A percentile compares a stretch with the other conserved stretches of the same genome.
Evolutionary conservation across 2,888 invertebrate species (phyloP).

Genomic region (Lamproptera curius): DNA sequence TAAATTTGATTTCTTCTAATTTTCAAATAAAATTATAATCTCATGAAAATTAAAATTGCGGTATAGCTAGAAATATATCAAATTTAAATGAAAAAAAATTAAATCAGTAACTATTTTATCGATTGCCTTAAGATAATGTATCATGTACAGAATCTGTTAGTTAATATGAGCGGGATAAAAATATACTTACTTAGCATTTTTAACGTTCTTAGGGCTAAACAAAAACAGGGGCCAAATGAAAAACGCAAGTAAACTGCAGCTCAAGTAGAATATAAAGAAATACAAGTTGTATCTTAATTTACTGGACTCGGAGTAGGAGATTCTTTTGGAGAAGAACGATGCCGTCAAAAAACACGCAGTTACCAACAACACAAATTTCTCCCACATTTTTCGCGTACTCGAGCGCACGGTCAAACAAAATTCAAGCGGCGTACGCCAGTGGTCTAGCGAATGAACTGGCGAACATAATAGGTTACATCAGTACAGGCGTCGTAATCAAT

Average conservation of each 20-base stretch:
- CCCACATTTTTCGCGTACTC: slow-evolving; percentile 9
- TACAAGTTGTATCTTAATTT: slow-evolving; percentile 47
- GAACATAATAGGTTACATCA: slow-evolving; percentile 1
- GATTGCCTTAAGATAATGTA: too few species aligned
- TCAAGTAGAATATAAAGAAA: slow-evolving; percentile 44
- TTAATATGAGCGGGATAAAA: neutral
- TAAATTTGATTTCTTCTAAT: too few species aligned
- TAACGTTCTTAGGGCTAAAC: slow-evolving; percentile 49
- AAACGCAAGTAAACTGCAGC: slow-evolving; percentile 33
- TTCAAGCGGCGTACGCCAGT: neutral
- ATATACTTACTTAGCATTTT: slow-evolving; percentile 60
- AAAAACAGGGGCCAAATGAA: slow-evolving; percentile 53
- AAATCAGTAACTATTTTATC: too few species aligned
- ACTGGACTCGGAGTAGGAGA: slow-evolving; percentile 38
- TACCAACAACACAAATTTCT: slow-evolving; percentile 8
- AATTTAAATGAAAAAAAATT: too few species aligned
- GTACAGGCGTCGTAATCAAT: slow-evolving; percentile 3
- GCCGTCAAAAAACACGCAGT: slow-evolving; percentile 8
- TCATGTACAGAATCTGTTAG: too few species aligned
- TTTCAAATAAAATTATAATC: too few species aligned
- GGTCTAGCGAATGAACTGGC: slow-evolving; percentile 10
- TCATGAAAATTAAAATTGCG: too few species aligned
- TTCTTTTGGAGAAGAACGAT: slow-evolving; percentile 14
- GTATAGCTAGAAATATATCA: too few species aligned
- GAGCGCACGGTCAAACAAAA: slow-evolving; percentile 1